Evolutionary conservation across 2,888 invertebrate species (phyloP).

Genomic region (Opisthograptis luteolata): DNA sequence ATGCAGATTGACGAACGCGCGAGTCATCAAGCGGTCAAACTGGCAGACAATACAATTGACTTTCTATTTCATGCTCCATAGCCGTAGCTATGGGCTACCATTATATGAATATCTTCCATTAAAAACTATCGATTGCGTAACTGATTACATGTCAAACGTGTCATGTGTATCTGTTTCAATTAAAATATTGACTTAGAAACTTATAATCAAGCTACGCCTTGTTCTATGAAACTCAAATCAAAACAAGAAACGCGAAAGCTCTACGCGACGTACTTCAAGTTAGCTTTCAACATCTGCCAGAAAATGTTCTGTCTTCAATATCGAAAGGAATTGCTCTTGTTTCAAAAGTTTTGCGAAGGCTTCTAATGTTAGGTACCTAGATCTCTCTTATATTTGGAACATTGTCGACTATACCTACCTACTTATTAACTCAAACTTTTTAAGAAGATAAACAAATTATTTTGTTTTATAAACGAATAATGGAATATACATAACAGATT

Average conservation of each 20-base stretch:
- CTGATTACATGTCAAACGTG: slow-evolving; percentile 28
- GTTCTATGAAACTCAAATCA: not conserved
- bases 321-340: slow-evolving; percentile 5
- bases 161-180: slow-evolving; percentile 7
- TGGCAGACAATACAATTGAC: slow-evolving; percentile 49
- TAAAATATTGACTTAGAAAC: not conserved
- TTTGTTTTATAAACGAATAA: too few species aligned
- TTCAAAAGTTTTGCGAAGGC: slow-evolving; percentile 2
- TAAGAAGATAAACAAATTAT: too few species aligned
- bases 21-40: slow-evolving; percentile 48
- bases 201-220: not conserved
- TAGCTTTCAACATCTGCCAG: slow-evolving; percentile 15
- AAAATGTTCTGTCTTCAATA: slow-evolving; percentile 16
- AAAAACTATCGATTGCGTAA: slow-evolving; percentile 31
- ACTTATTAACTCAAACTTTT: too few species aligned
- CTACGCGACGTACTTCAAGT: not conserved
- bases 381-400: not conserved
- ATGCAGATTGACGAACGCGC: slow-evolving; percentile 47
- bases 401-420: too few species aligned
- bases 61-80: slow-evolving; percentile 69
- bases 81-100: slow-evolving; percentile 52
- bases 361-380: not conserved
- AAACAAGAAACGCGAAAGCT: slow-evolving; percentile 1
- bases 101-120: slow-evolving; percentile 45
- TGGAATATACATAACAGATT: too few species aligned